Evolutionary conservation across 2,888 invertebrate species (phyloP).

Genomic region (Eupithecia exiguata): DNA sequence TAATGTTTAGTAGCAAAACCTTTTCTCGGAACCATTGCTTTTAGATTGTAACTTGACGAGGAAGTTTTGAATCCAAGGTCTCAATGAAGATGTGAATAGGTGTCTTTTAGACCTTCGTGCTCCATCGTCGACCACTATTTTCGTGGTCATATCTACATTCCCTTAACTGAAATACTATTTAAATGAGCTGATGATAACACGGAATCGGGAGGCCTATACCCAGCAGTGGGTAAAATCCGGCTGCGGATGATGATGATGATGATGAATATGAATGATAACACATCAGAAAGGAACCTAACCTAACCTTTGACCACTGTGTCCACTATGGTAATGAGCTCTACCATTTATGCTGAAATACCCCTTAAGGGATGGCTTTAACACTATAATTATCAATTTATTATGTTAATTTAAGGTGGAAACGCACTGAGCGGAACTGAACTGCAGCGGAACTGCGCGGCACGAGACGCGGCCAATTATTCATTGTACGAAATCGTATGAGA

Average conservation of each 20-base stretch:
- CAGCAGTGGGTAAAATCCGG: too few species aligned
- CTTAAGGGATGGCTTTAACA: slow-evolving; percentile 28
- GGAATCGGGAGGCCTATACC: too few species aligned
- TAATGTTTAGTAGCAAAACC: slow-evolving; percentile 23
- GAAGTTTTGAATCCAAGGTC: neutral
- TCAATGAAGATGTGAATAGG: neutral
- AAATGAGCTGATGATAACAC: neutral
- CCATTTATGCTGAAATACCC: slow-evolving; percentile 37
- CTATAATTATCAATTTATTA: slow-evolving; percentile 34
- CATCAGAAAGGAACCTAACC: neutral
- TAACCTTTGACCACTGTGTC: slow-evolving; percentile 34
- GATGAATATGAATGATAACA: neutral
- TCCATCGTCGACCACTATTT: neutral
- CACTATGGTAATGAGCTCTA: slow-evolving; percentile 46
- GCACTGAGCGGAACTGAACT: too few species aligned
- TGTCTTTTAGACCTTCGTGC: neutral
- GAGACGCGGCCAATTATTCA: too few species aligned
- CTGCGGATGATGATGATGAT: too few species aligned
- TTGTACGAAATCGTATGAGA: too few species aligned
- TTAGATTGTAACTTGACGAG: neutral
- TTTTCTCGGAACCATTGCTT: slow-evolving; percentile 6
- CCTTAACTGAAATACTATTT: neutral
- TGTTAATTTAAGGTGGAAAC: too few species aligned
- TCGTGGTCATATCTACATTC: too few species aligned
- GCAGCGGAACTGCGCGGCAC: too few species aligned